These are phyloP conservation scores for Ectemnius lituratus DNA, from an alignment of 2,888 invertebrate genomes.

Conservation along the genomic window DNA sequence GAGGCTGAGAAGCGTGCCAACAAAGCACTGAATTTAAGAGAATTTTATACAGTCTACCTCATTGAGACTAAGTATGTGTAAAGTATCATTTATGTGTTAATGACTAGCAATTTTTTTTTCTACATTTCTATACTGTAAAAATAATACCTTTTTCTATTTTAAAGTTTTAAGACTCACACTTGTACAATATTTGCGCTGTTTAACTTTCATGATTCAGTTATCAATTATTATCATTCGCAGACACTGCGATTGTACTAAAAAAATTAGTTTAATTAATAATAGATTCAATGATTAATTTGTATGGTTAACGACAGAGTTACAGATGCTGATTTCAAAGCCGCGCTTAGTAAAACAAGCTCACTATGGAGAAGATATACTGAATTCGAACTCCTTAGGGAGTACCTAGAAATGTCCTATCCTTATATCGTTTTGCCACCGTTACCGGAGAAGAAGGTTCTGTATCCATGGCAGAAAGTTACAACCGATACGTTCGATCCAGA, in stretches of 20 bases:
- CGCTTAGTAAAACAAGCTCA: slow-evolving; percentile 83
- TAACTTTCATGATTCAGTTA: no score
- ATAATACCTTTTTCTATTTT: neutral
- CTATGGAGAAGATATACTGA: slow-evolving; percentile 91
- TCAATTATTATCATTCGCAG: no score
- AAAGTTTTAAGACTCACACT: no score
- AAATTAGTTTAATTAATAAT: no score
- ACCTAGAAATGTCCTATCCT: slow-evolving; percentile 88
- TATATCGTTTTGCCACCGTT: slow-evolving; percentile 89
- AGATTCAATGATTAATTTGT: neutral
- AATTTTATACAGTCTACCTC: slow-evolving; percentile 88
- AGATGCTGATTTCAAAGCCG: slow-evolving; percentile 82
- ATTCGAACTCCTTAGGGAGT: slow-evolving; percentile 89
- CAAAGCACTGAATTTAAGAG: slow-evolving; percentile 86
- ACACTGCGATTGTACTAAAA: no score
- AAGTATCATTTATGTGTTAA: neutral
- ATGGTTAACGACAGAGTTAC: slow-evolving; percentile 79
- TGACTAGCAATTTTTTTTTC: neutral
- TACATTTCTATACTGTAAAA: neutral
- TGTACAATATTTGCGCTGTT: no score
- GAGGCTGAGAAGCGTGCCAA: slow-evolving; percentile 89
- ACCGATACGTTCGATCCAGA: slow-evolving; percentile 91
- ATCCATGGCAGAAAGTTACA: slow-evolving; percentile 87
- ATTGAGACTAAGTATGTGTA: slow-evolving; percentile 86
- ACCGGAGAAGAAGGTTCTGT: slow-evolving; percentile 88